Percentiles rank a stretch among this genome's conserved stretches.
phyloP scores from a whole-genome alignment of 2,888 invertebrate species.

The Meteorus cinctellus region DNA sequence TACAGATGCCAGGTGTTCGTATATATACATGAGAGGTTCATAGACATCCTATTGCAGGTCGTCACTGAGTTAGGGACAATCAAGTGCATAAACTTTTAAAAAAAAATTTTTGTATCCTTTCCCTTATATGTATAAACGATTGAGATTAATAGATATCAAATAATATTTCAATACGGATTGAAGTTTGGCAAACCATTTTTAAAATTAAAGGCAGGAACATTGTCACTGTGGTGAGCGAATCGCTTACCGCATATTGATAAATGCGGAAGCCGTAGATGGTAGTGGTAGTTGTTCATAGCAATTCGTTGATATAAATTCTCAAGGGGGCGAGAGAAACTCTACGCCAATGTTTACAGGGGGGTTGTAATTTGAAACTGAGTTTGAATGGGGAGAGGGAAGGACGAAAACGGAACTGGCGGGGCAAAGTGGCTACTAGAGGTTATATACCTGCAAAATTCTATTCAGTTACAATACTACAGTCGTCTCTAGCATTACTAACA shows the following conservation, averaged over 20 bases:
- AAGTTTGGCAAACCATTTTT: neutral
- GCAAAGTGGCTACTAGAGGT: conserved; percentile 63
- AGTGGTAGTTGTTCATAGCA: conserved; percentile 5
- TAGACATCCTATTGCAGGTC: conserved; percentile 13
- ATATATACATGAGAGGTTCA: neutral
- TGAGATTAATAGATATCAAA: neutral
- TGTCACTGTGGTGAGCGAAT: neutral
- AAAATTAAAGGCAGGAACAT: too few species aligned
- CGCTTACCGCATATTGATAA: neutral
- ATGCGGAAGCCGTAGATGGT: neutral
- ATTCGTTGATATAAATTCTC: conserved; percentile 6
- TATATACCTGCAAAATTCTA: conserved; percentile 67
- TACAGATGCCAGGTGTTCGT: conserved; percentile 24
- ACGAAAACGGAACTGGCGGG: conserved; percentile 50
- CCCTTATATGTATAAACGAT: too few species aligned
- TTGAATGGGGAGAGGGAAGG: conserved; percentile 29
- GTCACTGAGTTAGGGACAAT: neutral
- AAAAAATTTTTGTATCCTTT: neutral
- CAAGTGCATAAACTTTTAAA: conserved; percentile 7
- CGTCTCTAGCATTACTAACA: conserved; percentile 31
- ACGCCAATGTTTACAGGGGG: conserved; percentile 66
- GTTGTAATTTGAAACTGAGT: conserved; percentile 65
- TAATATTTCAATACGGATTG: neutral
- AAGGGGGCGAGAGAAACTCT: conserved; percentile 46
- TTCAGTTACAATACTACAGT: conserved; percentile 48